Evolutionary conservation across 2,797 vertebrate species (phyloP), one percentile per base, ranked within the genome.

Genomic region (Alauda arvensis): DNA sequence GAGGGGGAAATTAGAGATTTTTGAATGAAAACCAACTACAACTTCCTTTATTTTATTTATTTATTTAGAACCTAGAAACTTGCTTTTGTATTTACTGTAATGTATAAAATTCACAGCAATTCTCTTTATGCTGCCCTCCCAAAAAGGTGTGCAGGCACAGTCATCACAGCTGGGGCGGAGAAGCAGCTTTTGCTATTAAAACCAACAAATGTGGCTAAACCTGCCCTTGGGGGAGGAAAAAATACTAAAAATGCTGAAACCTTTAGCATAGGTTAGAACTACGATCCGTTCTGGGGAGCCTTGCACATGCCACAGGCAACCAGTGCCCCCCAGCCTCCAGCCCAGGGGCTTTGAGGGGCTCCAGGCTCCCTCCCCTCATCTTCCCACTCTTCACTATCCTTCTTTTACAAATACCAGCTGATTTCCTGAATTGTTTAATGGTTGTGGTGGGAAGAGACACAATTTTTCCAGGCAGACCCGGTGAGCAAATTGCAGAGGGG

Each of bases 221-320:
- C 10, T 52, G 37, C 40, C n/a, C 26, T 66, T 37, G 33, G 7
- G 6, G 7, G 10, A 25, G 21, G 31, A 28, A 43, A 40, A 34
- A n/a, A 14, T 8, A 25, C 17, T 43, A 11, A 29, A 68, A 61
- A 10, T 10, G 14, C 49, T 29, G 20, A 59, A 67, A 67, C 4
- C 26, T 60, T 34, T 24, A 65, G n/a, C n/a, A 53, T 8, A 34
- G 25, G n/a, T 8, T 21, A 37, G 53, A 57, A 48, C 39, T 9
- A 15, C 2, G 1, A 16, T 15, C 5, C 1, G 2, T 37, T 55
- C 14, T 46, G 21, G 37, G 1, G 3, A 67, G 37, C 26, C 28
- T 37, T 20, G 24, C 37, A 31, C 8, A 9, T 29, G 10, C 25
- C 25, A 49, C 7, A 7, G 26, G 29, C n/a, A 56, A 57, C 17